A percentile compares a stretch with the other conserved stretches of the same genome.
phyloP scores from a whole-genome alignment of 2,888 invertebrate genomes.

The Dasysyrphus albostriatus region DNA sequence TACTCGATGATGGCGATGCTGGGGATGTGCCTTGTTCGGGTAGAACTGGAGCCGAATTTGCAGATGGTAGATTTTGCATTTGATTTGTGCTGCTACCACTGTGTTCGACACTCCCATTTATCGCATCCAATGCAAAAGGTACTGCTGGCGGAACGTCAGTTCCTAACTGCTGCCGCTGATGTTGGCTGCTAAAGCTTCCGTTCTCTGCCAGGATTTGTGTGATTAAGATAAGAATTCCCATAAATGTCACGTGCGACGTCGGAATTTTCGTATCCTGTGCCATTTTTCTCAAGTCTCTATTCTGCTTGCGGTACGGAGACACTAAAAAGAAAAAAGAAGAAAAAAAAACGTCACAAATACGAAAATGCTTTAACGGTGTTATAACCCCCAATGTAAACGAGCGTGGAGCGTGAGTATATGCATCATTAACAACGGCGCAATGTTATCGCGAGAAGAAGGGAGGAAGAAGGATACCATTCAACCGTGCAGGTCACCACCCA shows the following conservation, averaged over 20 bases:
- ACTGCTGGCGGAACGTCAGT: conserved; percentile 70
- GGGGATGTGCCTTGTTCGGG: conserved; percentile 59
- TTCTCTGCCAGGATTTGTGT: conserved; percentile 74
- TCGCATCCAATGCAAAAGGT: conserved; percentile 53
- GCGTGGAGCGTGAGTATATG: conserved; percentile 49
- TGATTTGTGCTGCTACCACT: conserved; percentile 62
- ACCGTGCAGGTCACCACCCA: conserved; percentile 35
- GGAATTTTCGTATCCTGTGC: conserved; percentile 76
- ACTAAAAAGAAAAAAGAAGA: conserved; percentile 29
- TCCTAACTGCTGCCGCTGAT: conserved; percentile 63
- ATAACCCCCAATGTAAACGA: conserved; percentile 46
- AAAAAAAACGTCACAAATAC: conserved; percentile 57
- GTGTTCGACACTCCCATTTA: conserved; percentile 61
- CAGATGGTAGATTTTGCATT: conserved; percentile 67
- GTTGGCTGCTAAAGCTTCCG: conserved; percentile 69
- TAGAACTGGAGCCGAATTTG: conserved; percentile 43
- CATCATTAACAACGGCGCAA: conserved; percentile 62
- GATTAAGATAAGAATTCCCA: conserved; percentile 73
- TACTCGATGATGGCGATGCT: conserved; percentile 42
- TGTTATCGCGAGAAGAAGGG: conserved; percentile 27
- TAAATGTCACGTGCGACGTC: conserved; percentile 69
- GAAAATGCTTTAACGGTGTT: conserved; percentile 53
- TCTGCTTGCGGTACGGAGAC: conserved; percentile 58
- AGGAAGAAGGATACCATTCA: conserved; percentile 37
- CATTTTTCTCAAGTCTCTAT: conserved; percentile 69